Percentiles rank a stretch among this genome's conserved stretches.
Conservation (phyloP, 2,113 vertebrate species). For the Gnathochromis pfefferi region DNA sequence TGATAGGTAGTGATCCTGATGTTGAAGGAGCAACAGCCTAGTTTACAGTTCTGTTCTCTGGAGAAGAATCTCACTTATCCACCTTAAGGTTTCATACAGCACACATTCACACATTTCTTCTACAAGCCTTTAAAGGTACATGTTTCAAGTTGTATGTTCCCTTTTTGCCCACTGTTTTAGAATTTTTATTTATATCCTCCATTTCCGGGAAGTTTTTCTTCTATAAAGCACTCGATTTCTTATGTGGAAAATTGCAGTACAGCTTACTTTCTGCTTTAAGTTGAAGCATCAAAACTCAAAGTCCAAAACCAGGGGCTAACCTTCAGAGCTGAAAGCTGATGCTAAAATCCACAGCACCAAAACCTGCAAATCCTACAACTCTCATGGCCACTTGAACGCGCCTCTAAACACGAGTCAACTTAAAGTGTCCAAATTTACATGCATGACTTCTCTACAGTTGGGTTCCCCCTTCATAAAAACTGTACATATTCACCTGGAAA, state of each 20-base stretch:
- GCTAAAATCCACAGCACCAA: not conserved
- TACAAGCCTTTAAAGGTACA: not conserved
- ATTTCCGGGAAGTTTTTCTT: not conserved
- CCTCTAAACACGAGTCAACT: not conserved
- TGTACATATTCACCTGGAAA: not conserved
- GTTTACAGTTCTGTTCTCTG: not conserved
- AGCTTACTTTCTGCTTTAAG: not conserved
- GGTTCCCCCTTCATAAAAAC: not conserved
- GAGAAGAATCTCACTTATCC: not conserved
- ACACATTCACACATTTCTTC: not conserved
- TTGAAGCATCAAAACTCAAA: not conserved
- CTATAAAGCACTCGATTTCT: not conserved
- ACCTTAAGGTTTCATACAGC: not conserved
- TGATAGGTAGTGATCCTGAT: not conserved
- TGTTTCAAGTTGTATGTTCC: not conserved
- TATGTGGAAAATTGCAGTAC: not conserved
- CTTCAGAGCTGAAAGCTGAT: not conserved
- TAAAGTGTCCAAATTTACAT: not conserved
- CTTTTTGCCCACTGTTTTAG: not conserved
- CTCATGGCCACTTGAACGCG: not conserved
- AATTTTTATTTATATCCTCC: not conserved
- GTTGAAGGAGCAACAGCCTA: not conserved
- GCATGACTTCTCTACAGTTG: not conserved
- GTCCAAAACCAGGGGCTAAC: not conserved
- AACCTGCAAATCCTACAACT: not conserved